Evolutionary conservation across 2,888 invertebrate genomes (phyloP), one percentile per base, ranked within the genome.

Genomic region (Azorinus chamasolen): DNA sequence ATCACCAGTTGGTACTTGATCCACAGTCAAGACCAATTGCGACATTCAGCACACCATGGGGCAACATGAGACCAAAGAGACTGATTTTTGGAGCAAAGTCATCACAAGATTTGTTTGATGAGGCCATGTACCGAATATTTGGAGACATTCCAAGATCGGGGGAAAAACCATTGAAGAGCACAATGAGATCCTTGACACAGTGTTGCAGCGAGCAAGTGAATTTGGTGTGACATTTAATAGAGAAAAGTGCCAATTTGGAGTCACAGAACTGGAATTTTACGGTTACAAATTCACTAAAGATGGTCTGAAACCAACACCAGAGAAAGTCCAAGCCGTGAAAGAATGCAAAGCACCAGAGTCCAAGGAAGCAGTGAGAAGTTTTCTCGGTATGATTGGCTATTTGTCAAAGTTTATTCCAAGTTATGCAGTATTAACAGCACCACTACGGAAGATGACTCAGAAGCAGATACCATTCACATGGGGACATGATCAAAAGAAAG

Each of bases 81-180:
- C n/a, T n/a, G n/a, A n/a, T n/a, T n/a, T n/a, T n/a, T n/a, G n/a
- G n/a, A n/a, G n/a, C n/a, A n/a, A n/a, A n/a, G n/a, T n/a, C n/a
- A n/a, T 62, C 70, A 62, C 55, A 71, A 63, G 63, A 71, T 48
- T 55, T 71, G 2, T 71, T 71, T 37, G 63, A 71, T 46, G 57
- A 71, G 50, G 27, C 48, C 3, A 71, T 64, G 64, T 71, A 24
- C 20, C 41, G 64, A 24, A 71, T 71, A 2, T 71, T 71, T 71
- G 53, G 61, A n/a, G 70, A 62, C 63, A 70, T 70, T 18, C 70
- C 45, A 53, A 24, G 50, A 24, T 64, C 6, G 50, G 63, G 18
- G 65, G 65, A 4, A 3, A 8, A 5, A 62, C 32, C 24, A 25
- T 70, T n/a, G 27, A 61, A 32, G 69, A 70, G 24, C 62, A 70